Percentiles rank a stretch among this genome's conserved stretches.
Conservation (phyloP, 2,888 invertebrate genomes). For the Cryptus viduatorius region DNA sequence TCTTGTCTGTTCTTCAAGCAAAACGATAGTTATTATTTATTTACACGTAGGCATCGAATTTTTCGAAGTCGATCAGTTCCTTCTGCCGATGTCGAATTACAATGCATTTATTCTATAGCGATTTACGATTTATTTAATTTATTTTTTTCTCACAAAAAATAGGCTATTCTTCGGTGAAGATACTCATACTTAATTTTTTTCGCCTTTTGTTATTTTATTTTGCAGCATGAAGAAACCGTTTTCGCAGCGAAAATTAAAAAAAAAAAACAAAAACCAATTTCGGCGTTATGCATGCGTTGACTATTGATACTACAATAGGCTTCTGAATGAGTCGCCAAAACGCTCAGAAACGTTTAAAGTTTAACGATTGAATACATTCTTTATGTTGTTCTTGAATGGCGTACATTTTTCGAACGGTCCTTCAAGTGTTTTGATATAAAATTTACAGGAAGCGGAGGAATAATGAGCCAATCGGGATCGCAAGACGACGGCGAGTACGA, state of each 20-base stretch:
- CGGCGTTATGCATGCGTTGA: slow-evolving; percentile 62
- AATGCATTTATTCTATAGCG: slow-evolving; percentile 30
- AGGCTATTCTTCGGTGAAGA: slow-evolving; percentile 42
- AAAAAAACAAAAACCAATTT: slow-evolving; percentile 12
- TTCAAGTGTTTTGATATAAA: background rate
- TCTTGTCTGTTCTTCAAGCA: background rate
- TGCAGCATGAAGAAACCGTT: slow-evolving; percentile 65
- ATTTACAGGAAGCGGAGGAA: slow-evolving; percentile 82
- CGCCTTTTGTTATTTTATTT: slow-evolving; percentile 62
- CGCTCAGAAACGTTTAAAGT: slow-evolving; percentile 38
- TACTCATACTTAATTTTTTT: slow-evolving; percentile 15
- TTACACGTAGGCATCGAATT: slow-evolving; percentile 42
- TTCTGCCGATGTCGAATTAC: slow-evolving; percentile 25
- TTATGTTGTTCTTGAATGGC: slow-evolving; percentile 48
- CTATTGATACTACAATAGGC: slow-evolving; percentile 50
- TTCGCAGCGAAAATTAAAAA: slow-evolving; percentile 30
- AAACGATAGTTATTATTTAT: slow-evolving; percentile 14
- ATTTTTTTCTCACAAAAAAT: background rate
- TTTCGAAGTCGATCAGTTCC: slow-evolving; percentile 17
- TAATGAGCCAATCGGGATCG: slow-evolving; percentile 83
- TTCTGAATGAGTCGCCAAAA: slow-evolving; percentile 60
- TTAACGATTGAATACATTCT: slow-evolving; percentile 37
- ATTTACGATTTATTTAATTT: slow-evolving; percentile 22
- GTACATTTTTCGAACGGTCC: slow-evolving; percentile 12
- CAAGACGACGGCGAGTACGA: slow-evolving; percentile 95